Evolutionary conservation across 2,113 vertebrate genomes (phyloP), one percentile per base, ranked within the genome.

Genomic region (Varanus komodoensis): DNA sequence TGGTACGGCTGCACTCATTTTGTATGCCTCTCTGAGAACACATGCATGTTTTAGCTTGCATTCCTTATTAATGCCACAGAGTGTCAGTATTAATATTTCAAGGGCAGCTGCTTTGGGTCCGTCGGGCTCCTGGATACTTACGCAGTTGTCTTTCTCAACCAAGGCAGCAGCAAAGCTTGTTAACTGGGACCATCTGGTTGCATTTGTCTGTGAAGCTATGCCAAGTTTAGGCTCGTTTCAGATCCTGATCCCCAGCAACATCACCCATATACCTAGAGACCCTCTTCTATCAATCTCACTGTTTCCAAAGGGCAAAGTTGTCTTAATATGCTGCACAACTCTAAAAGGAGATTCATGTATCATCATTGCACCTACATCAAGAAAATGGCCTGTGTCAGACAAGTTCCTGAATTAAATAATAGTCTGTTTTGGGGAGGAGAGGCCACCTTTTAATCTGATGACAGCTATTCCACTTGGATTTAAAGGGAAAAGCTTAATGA

Each of bases 231-330:
- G 0, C 61, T 85, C 32, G 32, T 86, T 74, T n/a, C 44, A 93
- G 48, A 32, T 89, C 82, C 75, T 93, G 38, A 27, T 48, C 75
- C 48, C 71, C 88, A 86, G 27, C 44, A 84, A 27, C 11, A 90
- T 4, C 29, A n/a, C 54, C 50, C 54, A 19, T n/a, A 68, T 11
- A 71, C 29, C 82, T 3, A 86, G 21, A 79, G 0, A 38, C 74
- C 57, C 8, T 61, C 7, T n/a, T 87, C 32, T 71, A 54, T 14
- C 54, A 48, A 52, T 54, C 0, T 71, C 21, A 0, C 69, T 68
- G 32, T 21, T 25, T 90, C 79, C 71, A 52, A 44, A 68, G 34
- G 68, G 48, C 14, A 67, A 50, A 78, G 27, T 32, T 67, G n/a
- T 54, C 38, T 77, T 38, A 57, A 87, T 38, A 88, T 69, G 86